phyloP scores from a whole-genome alignment of 2,113 vertebrate species.

The Colistium nudipinnis region DNA sequence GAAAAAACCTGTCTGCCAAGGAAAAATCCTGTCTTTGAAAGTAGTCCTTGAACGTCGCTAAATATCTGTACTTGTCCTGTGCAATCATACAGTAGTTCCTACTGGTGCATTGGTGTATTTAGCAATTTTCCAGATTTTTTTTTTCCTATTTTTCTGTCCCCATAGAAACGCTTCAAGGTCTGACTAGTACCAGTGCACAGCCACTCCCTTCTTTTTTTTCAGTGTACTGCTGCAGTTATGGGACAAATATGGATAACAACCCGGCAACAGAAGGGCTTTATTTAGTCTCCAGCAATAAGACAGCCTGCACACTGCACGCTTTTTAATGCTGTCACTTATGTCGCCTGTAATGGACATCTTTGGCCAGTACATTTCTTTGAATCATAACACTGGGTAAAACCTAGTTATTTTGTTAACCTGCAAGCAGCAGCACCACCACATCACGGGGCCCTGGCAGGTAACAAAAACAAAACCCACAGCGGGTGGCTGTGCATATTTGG shows the following conservation, averaged over 20 bases:
- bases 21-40: neutral
- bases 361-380: slow-evolving; percentile 9
- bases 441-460: no score
- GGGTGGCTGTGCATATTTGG: no score
- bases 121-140: neutral
- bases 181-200: slow-evolving; percentile 23
- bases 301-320: slow-evolving; percentile 11
- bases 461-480: neutral
- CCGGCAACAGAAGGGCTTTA: slow-evolving; percentile 63
- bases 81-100: neutral
- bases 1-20: neutral
- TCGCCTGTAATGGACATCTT: slow-evolving; percentile 19
- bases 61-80: neutral
- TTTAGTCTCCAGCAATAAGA: slow-evolving; percentile 45
- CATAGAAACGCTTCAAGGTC: slow-evolving; percentile 36
- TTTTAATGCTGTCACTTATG: neutral
- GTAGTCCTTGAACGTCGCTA: neutral
- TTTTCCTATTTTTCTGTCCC: slow-evolving; percentile 24
- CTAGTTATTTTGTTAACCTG: no score
- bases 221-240: slow-evolving; percentile 22
- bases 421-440: no score
- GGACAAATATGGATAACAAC: slow-evolving; percentile 46
- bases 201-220: slow-evolving; percentile 19
- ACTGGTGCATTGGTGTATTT: slow-evolving; percentile 15
- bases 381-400: neutral